These are phyloP conservation scores for Meiosimyza decipiens DNA, from an alignment of 2,888 invertebrate genomes.

Conservation along the genomic window DNA sequence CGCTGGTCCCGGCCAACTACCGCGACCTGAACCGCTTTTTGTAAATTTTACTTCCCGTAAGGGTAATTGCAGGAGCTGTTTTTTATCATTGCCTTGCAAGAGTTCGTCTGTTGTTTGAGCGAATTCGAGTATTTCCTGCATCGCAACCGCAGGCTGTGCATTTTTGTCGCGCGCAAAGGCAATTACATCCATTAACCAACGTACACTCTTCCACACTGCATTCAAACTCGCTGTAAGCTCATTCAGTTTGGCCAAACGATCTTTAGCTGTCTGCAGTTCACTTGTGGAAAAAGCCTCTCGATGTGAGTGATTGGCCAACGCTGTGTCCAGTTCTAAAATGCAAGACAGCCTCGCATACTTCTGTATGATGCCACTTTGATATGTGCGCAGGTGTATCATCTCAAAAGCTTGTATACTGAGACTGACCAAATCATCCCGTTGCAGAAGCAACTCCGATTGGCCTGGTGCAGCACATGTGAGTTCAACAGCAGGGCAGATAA, in stretches of 20 bases:
- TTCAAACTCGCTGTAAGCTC: conserved; percentile 89
- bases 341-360: conserved; percentile 94
- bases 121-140: conserved; percentile 64
- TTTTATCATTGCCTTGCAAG: conserved; percentile 2
- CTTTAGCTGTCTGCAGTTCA: conserved; percentile 88
- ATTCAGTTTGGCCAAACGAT: conserved; percentile 82
- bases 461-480: conserved; percentile 92
- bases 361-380: conserved; percentile 89
- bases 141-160: conserved; percentile 62
- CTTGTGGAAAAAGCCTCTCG: conserved; percentile 94
- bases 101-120: conserved; percentile 52
- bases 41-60: conserved; percentile 77
- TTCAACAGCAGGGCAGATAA: conserved; percentile 92
- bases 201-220: conserved; percentile 89
- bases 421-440: conserved; percentile 86
- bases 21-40: conserved; percentile 81
- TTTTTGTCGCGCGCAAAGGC: conserved; percentile 89
- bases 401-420: conserved; percentile 94
- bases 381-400: conserved; percentile 95
- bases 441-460: conserved; percentile 84
- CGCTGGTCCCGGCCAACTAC: conserved; percentile 86
- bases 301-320: conserved; percentile 91
- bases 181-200: conserved; percentile 97
- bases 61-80: conserved; percentile 60
- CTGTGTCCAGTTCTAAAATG: conserved; percentile 90